These are phyloP conservation scores for Gymnoscelis rufifasciata DNA, from an alignment of 2,888 invertebrate genomes.

Conservation along the genomic window DNA sequence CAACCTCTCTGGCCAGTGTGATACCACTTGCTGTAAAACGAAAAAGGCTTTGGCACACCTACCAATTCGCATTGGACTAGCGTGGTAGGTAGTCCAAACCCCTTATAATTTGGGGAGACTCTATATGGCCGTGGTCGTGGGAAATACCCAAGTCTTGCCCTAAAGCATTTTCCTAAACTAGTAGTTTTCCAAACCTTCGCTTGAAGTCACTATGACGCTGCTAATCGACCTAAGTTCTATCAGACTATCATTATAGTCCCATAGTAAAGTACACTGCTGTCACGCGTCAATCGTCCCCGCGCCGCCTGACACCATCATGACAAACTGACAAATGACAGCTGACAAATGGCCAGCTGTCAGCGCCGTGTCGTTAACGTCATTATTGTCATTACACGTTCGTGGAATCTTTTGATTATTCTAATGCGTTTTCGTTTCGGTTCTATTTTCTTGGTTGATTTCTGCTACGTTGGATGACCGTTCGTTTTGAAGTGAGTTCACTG, in stretches of 20 bases:
- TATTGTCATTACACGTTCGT: slow-evolving; percentile 55
- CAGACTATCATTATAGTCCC: neutral
- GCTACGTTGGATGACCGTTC: slow-evolving; percentile 7
- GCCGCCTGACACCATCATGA: slow-evolving; percentile 68
- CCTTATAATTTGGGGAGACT: too few relatives aligned
- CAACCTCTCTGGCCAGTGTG: too few relatives aligned
- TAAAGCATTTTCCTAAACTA: too few relatives aligned
- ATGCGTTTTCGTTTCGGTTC: slow-evolving; percentile 2
- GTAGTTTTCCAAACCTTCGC: too few relatives aligned
- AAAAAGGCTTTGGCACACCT: too few relatives aligned
- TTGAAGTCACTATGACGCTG: too few relatives aligned
- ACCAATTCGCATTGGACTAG: too few relatives aligned
- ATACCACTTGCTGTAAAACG: too few relatives aligned
- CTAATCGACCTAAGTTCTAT: too few relatives aligned
- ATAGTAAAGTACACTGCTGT: slow-evolving; percentile 25
- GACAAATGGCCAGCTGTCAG: slow-evolving; percentile 56
- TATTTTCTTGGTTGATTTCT: neutral
- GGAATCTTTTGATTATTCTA: slow-evolving; percentile 56
- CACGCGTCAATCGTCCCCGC: slow-evolving; percentile 61
- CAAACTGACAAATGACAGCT: slow-evolving; percentile 60
- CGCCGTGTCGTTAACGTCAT: slow-evolving; percentile 53
- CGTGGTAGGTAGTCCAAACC: too few relatives aligned
- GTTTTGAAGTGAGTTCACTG: neutral
- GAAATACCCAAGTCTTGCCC: too few relatives aligned
- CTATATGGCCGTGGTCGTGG: too few relatives aligned